Conservation (phyloP, 1,140 invertebrate species). For the Paraescarpia echinospica region DNA sequence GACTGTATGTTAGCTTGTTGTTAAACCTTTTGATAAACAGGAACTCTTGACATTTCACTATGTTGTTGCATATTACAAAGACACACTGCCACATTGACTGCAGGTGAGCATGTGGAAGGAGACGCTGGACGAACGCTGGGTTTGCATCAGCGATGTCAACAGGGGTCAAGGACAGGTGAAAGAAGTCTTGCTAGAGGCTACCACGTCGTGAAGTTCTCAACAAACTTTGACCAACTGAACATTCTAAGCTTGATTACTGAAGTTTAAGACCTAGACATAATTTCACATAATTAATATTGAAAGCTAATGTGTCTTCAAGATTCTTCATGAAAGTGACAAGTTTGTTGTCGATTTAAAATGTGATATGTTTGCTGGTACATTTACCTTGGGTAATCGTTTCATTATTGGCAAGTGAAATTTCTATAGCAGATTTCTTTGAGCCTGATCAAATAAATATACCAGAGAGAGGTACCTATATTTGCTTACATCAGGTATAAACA, state of each 20-base stretch:
- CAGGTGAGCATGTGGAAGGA: conserved; percentile 84
- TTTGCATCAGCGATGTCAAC: conserved; percentile 87
- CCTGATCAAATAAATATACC: not conserved
- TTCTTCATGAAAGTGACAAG: not conserved
- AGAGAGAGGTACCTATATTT: no score
- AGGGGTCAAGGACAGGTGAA: conserved; percentile 66
- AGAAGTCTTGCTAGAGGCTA: not conserved
- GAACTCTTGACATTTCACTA: not conserved
- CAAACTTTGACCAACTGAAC: not conserved
- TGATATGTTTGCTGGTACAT: not conserved
- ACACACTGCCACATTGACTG: not conserved
- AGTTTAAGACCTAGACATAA: conserved; percentile 9
- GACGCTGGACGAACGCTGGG: conserved; percentile 85
- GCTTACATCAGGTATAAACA: not conserved
- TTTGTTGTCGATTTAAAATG: not conserved
- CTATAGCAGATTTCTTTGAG: not conserved
- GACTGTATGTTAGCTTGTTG: no score
- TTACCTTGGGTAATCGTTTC: not conserved
- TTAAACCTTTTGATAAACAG: not conserved
- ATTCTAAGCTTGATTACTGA: not conserved
- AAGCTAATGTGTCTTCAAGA: not conserved
- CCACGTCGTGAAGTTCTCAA: not conserved
- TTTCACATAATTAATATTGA: conserved; percentile 3
- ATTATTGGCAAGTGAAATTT: not conserved
- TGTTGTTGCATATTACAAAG: not conserved